Evolutionary conservation across 2,888 invertebrate genomes (phyloP), one percentile per base, ranked within the genome.

Genomic region (Limnephilus lunatus): DNA sequence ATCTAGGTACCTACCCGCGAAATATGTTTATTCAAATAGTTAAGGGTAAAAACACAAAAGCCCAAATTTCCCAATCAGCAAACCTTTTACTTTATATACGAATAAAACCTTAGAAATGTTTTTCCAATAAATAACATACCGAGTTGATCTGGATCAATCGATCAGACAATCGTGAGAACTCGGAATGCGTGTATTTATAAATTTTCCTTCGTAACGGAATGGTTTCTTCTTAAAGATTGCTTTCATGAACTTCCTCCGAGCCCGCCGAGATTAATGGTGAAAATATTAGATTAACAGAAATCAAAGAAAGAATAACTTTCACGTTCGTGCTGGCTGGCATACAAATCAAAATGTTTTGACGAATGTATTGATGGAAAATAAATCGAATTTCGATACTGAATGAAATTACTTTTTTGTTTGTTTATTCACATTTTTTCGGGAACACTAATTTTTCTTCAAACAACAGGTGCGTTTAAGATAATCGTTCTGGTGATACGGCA

Each of bases 211-310:
- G 83, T 35, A 82, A 83, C 48, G 3, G 85, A 86, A 86, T n/a
- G 39, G 85, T 86, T 48, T 39, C 85, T 30, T 44, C 19, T 86
- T 48, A 30, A 44, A 48, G 86, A 48, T 86, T 86, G 48, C 86
- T 44, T 44, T 44, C 30, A 25, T 39, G n/a, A 85, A 44, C 25
- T 30, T 86, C n/a, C n/a, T 11, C 48, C 30, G 12, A 19, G 25
- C 48, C 44, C 44, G 48, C 14, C 48, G 48, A 86, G 86, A 44
- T 44, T 35, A 44, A 35, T 44, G 86, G n/a, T 30, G 39, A 30
- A 44, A 44, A 86, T 44, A 44, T 86, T n/a, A 86, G 86, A 86
- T 44, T 39, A n/a, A 86, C 86, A 86, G 86, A 44, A 86, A 86
- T 86, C 86, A 48, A 86, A 48, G 86, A 44, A 86, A 86, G n/a